Conservation (phyloP, 2,888 invertebrate genomes). For the Loripinus fragilis region DNA sequence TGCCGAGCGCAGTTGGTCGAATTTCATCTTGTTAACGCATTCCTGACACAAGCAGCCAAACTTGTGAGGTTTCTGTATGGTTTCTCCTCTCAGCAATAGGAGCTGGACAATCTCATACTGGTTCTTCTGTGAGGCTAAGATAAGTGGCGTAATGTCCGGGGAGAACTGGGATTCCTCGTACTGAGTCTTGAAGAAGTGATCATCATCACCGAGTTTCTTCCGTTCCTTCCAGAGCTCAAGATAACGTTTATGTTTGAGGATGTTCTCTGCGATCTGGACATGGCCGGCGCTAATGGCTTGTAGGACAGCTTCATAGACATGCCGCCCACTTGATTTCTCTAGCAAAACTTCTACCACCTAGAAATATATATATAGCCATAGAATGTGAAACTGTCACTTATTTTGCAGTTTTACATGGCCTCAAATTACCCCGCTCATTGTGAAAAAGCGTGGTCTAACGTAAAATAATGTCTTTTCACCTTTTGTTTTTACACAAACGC, state of each 20-base stretch:
- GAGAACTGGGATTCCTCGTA: conserved; percentile 81
- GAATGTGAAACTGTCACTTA: too few species aligned
- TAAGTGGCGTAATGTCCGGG: conserved; percentile 81
- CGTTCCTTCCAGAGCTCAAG: conserved; percentile 76
- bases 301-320: conserved; percentile 81
- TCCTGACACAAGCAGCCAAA: conserved; percentile 79
- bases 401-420: too few species aligned
- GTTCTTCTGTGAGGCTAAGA: conserved; percentile 81
- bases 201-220: conserved; percentile 73
- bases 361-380: too few species aligned
- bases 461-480: too few species aligned
- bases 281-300: conserved; percentile 82
- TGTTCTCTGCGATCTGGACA: conserved; percentile 81
- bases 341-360: conserved; percentile 81
- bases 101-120: conserved; percentile 81
- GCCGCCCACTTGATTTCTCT: conserved; percentile 77
- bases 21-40: conserved; percentile 77
- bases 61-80: conserved; percentile 81
- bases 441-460: too few species aligned
- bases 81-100: conserved; percentile 78
- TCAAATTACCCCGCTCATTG: too few species aligned
- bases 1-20: conserved; percentile 81
- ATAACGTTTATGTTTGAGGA: conserved; percentile 81
- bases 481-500: too few species aligned
- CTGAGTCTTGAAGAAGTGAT: conserved; percentile 74